These are phyloP conservation scores for Pogonomyrmex californicus DNA, from an alignment of 1,140 invertebrate genomes.

Conservation along the genomic window DNA sequence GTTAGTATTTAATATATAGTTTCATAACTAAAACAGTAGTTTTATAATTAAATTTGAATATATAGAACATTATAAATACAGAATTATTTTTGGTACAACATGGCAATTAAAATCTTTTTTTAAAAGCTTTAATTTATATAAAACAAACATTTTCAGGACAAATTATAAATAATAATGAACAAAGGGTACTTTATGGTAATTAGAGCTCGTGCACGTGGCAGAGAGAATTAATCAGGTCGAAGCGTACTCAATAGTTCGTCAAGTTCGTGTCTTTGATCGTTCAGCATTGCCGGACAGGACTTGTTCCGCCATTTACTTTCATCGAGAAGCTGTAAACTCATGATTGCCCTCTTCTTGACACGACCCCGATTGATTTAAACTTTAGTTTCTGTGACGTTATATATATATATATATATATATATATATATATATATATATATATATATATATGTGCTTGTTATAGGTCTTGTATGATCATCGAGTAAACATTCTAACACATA, in stretches of 20 bases:
- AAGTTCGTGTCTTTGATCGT: conserved; percentile 54
- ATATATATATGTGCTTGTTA: background rate
- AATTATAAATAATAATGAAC: conserved; percentile 41
- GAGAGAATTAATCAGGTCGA: conserved; percentile 51
- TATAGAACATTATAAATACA: background rate
- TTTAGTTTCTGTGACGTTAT: conserved; percentile 28
- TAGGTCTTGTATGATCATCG: background rate
- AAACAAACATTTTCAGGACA: background rate
- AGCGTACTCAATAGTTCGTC: conserved; percentile 51
- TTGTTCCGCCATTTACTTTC: conserved; percentile 52
- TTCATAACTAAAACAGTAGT: too few species aligned
- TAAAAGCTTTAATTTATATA: background rate
- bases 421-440: background rate
- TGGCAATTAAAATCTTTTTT: background rate
- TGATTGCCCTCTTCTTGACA: conserved; percentile 51
- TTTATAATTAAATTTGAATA: too few species aligned
- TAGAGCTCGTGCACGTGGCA: conserved; percentile 25
- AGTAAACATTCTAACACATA: background rate
- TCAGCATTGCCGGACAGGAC: conserved; percentile 52
- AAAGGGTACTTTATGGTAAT: conserved; percentile 26
- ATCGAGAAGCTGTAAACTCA: conserved; percentile 54
- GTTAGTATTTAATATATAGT: background rate
- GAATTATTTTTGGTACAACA: background rate
- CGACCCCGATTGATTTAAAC: conserved; percentile 51
- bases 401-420: background rate